Evolutionary conservation across 2,113 vertebrate species (phyloP), one percentile per base, ranked within the genome.

Genomic region (Channa argus): DNA sequence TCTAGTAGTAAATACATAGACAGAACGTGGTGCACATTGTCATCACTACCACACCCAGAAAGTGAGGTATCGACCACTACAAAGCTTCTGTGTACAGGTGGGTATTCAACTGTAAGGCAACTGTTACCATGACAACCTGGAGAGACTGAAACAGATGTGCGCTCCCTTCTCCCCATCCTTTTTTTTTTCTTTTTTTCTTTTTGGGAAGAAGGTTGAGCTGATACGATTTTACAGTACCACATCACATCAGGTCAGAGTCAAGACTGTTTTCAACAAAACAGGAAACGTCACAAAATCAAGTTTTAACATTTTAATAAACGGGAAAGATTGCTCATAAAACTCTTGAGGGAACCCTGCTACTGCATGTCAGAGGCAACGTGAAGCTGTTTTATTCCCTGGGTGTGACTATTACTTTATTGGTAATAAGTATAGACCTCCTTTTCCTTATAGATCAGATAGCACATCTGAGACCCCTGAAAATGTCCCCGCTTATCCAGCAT

Each of bases 101-200:
- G 90, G 70, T 54, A 84, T 85, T 90, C 75, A 80, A 92, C 90
- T 91, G 88, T 94, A 94, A 95, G 94, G 93, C 94, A 94, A 92
- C 91, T 88, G 84, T 93, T 92, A 93, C 89, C 86, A 92, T 89
- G 86, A 92, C 88, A 84, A 90, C 91, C 84, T 76, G 82, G 83
- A 84, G 76, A 88, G 79, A 91, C 75, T 77, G 74, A 88, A 84
- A 88, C 76, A 71, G 80, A 81, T 64, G 77, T 75, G 76, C 13
- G 80, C 78, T 65, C 70, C 49, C 62, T 62, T 73, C 75, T 65
- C 73, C 77, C 80, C 69, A 33, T 24, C 10, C 1, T 39, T 47
- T 59, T 38, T 38, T 52, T 66, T 15, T 47, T 34, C 46, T 10
- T 54, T 8, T 44, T 62, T 33, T 55, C 44, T 34, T 49, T 37